A percentile compares a stretch with the other conserved stretches of the same genome.
Evolutionary conservation across 2,888 invertebrate species (phyloP).

Genomic region (Microctonus brassicae): DNA sequence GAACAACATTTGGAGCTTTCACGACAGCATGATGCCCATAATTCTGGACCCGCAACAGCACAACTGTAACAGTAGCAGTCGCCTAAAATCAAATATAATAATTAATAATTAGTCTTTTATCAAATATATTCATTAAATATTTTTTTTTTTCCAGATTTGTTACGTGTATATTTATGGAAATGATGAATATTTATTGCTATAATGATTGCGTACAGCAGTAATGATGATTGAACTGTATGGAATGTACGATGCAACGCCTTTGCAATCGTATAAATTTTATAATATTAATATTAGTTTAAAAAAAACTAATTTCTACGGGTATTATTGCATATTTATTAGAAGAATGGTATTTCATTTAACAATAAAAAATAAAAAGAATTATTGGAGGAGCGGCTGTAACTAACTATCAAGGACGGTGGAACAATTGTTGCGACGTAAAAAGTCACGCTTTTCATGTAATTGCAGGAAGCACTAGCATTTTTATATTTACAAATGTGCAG

Average conservation of each 20-base stretch:
- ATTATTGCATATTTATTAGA: neutral
- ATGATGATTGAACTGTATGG: neutral
- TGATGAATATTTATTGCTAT: constrained; percentile 4
- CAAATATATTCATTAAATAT: neutral
- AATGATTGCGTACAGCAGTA: neutral
- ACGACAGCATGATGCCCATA: constrained; percentile 67
- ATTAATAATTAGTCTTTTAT: neutral
- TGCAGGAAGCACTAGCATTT: constrained; percentile 41
- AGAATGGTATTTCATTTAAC: constrained; percentile 6
- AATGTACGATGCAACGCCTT: constrained; percentile 13
- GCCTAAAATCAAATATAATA: constrained; percentile 51
- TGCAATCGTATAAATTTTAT: neutral
- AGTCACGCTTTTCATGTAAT: constrained; percentile 45
- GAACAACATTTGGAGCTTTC: constrained; percentile 66
- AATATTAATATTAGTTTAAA: neutral
- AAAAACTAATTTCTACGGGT: neutral
- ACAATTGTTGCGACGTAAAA: constrained; percentile 45
- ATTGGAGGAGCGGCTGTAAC: constrained; percentile 46
- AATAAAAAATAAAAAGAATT: constrained; percentile 37
- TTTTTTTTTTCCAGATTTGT: neutral
- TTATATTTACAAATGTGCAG: constrained; percentile 21
- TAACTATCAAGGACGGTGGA: constrained; percentile 48
- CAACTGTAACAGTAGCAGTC: constrained; percentile 68
- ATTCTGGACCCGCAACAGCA: constrained; percentile 62
- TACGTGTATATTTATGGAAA: neutral